Percentiles rank a stretch among this genome's conserved stretches.
Evolutionary conservation across 2,888 invertebrate species (phyloP).

Genomic region (Campoplex capitator): DNA sequence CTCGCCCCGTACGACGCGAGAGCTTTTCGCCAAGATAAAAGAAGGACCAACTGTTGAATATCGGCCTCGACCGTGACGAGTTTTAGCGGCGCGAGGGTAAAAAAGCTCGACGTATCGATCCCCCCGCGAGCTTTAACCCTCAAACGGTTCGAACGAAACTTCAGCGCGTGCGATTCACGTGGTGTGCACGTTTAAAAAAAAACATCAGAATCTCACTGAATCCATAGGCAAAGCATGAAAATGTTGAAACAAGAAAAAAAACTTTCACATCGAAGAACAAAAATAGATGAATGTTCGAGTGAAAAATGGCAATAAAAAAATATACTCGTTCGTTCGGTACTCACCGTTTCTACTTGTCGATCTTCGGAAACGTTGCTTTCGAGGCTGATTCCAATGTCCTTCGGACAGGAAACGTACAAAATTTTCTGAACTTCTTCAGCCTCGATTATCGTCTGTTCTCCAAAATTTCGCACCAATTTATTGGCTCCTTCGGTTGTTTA

Average conservation of each 20-base stretch:
- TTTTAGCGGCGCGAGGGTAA: conserved; percentile 66
- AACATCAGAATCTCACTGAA: background rate
- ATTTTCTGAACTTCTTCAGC: background rate
- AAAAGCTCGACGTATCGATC: conserved; percentile 46
- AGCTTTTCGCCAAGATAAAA: conserved; percentile 82
- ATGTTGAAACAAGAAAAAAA: background rate
- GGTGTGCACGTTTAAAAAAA: background rate
- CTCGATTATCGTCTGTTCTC: background rate
- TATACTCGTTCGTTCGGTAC: background rate
- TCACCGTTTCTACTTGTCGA: conserved; percentile 20
- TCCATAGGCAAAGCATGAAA: background rate
- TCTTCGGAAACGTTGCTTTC: background rate
- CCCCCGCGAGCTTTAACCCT: background rate
- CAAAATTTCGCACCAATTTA: background rate
- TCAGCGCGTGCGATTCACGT: background rate
- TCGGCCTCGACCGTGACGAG: conserved; percentile 78
- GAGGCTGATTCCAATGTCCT: background rate
- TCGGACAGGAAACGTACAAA: background rate
- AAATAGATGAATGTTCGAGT: background rate
- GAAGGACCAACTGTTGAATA: conserved; percentile 85
- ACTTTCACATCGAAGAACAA: background rate
- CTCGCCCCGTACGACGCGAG: conserved; percentile 63
- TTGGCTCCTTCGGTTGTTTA: background rate
- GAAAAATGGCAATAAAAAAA: background rate
- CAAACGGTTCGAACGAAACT: background rate